A percentile compares a stretch with the other conserved stretches of the same genome.
These are phyloP conservation scores for Gibbula magus DNA, from an alignment of 2,888 invertebrate genomes.

Conservation along the genomic window DNA sequence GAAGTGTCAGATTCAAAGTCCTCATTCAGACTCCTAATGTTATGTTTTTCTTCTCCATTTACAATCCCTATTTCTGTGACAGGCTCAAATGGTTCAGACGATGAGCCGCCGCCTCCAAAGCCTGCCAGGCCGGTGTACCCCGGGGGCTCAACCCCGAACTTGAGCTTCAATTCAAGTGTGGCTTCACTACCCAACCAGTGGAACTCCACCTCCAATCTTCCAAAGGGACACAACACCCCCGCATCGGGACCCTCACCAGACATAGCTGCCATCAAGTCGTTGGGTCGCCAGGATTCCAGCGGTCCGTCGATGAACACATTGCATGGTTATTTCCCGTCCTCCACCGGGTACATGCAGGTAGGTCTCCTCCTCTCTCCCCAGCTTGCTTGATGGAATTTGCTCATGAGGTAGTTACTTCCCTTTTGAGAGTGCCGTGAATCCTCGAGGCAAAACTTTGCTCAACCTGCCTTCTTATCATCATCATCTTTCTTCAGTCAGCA, in stretches of 20 bases:
- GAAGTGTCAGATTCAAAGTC: no score
- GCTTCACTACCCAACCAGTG: constrained; percentile 64
- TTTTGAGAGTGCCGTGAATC: no score
- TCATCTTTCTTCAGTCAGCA: neutral
- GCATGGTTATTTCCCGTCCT: constrained; percentile 63
- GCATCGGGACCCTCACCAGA: constrained; percentile 44
- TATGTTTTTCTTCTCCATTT: neutral
- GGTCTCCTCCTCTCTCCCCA: neutral
- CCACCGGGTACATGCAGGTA: constrained; percentile 61
- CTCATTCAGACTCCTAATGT: no score
- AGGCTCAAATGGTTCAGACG: constrained; percentile 67
- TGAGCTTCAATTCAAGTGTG: constrained; percentile 56
- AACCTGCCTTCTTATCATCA: neutral
- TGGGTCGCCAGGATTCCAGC: neutral
- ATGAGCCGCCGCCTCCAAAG: constrained; percentile 81
- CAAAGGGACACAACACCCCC: constrained; percentile 62
- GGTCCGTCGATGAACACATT: constrained; percentile 41
- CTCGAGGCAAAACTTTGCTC: neutral
- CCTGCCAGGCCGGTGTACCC: constrained; percentile 69
- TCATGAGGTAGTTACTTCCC: no score
- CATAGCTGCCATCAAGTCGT: constrained; percentile 34
- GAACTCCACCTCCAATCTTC: constrained; percentile 65
- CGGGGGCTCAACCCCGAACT: constrained; percentile 67
- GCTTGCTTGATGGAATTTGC: no score
- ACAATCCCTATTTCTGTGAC: neutral